Conservation (phyloP, 2,888 invertebrate genomes). For the Chelonus formosanus region DNA sequence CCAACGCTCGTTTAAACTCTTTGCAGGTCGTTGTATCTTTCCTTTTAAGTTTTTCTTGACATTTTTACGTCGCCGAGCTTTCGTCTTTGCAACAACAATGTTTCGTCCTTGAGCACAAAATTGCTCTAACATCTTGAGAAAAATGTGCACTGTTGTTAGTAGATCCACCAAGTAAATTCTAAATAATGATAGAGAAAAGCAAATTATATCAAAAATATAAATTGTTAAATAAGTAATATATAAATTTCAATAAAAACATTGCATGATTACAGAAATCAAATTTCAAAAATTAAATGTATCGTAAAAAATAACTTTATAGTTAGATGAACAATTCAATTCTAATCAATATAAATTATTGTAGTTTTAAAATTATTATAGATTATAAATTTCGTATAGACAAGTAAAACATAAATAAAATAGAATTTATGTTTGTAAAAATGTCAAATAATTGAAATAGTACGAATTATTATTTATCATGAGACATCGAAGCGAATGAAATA, state of each 20-base stretch:
- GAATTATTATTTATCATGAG: not conserved
- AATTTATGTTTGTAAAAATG: not conserved
- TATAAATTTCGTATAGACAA: too few species aligned
- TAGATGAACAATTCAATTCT: too few species aligned
- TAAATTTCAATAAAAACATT: too few species aligned
- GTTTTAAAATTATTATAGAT: too few species aligned
- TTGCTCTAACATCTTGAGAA: conserved; percentile 86
- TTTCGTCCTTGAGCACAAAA: conserved; percentile 62
- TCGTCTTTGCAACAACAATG: conserved; percentile 76
- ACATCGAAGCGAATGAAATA: conserved; percentile 2
- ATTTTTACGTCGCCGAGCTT: conserved; percentile 47
- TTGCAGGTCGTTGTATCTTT: conserved; percentile 41
- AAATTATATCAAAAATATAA: conserved; percentile 9
- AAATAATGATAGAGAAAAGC: conserved; percentile 41
- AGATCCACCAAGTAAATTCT: conserved; percentile 87
- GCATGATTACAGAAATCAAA: too few species aligned
- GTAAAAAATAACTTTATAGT: too few species aligned
- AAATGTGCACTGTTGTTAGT: conserved; percentile 88
- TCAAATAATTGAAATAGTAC: not conserved
- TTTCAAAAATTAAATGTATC: too few species aligned
- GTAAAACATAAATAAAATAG: not conserved
- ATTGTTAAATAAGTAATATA: too few species aligned
- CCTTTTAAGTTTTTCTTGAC: conserved; percentile 40
- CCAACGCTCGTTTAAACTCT: conserved; percentile 71
- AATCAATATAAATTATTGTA: too few species aligned